Conservation (phyloP, 2,113 vertebrate species). For the Psilopogon haemacephalus region DNA sequence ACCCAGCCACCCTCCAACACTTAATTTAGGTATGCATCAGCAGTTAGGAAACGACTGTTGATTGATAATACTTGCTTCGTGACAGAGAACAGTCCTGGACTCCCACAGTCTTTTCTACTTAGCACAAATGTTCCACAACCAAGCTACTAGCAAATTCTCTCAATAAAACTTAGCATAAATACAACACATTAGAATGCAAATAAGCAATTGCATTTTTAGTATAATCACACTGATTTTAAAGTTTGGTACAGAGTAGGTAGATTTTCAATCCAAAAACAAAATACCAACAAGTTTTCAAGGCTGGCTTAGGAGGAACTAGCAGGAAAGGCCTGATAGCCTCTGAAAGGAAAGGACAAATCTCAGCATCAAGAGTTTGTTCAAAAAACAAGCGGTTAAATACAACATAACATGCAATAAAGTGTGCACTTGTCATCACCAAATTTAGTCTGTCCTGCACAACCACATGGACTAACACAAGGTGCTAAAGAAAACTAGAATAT, state of each 20-base stretch:
- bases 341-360: neutral
- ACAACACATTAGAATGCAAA: neutral
- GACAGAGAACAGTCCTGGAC: neutral
- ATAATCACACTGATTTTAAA: neutral
- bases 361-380: neutral
- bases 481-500: neutral
- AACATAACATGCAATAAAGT: accelerated
- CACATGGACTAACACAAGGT: neutral
- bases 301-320: neutral
- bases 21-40: neutral
- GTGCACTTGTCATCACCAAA: neutral
- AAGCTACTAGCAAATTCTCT: neutral
- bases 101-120: neutral
- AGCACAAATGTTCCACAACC: neutral
- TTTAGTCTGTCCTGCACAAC: neutral
- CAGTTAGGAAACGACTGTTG: neutral
- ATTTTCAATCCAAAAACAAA: neutral
- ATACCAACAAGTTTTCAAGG: neutral
- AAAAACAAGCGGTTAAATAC: neutral
- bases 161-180: neutral
- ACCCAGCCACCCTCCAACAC: too few species aligned
- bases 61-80: neutral
- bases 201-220: neutral
- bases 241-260: neutral
- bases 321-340: neutral